Conservation (phyloP, 2,888 invertebrate species). For the Masnerella sp. region DNA sequence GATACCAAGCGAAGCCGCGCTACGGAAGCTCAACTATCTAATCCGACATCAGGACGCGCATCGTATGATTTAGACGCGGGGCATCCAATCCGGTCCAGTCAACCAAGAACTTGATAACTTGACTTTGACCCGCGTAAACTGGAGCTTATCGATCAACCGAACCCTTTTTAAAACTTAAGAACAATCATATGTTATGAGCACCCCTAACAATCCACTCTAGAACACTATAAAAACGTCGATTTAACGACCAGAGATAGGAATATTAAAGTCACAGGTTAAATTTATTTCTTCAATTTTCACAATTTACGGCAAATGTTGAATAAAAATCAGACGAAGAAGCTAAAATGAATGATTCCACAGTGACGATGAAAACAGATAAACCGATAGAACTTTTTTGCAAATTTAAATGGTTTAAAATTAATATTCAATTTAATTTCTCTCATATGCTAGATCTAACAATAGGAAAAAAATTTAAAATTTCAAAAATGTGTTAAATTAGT, state of each 20-base stretch:
- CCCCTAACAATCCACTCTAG: slow-evolving; percentile 8
- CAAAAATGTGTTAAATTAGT: no score
- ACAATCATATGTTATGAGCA: slow-evolving; percentile 39
- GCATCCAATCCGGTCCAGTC: slow-evolving; percentile 65
- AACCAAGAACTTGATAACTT: slow-evolving; percentile 67
- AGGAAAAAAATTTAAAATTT: no score
- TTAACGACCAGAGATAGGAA: slow-evolving; percentile 16
- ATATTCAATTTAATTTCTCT: no score
- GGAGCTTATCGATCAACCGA: slow-evolving; percentile 45
- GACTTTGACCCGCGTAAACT: slow-evolving; percentile 50
- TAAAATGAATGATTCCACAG: no score
- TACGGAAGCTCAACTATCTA: slow-evolving; percentile 58
- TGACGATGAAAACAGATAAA: no score
- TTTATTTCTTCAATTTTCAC: not conserved
- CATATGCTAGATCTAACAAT: no score
- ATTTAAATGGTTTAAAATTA: no score
- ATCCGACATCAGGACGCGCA: slow-evolving; percentile 57
- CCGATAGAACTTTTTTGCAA: no score
- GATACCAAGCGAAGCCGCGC: slow-evolving; percentile 60
- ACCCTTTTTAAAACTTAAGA: slow-evolving; percentile 38
- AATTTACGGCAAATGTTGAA: not conserved
- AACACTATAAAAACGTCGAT: slow-evolving; percentile 26
- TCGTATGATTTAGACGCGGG: slow-evolving; percentile 63
- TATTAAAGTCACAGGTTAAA: not conserved
- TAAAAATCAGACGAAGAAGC: no score